Base-by-base conservation (phyloP, 2,797 vertebrate species). In the Vireo griseus region DNA sequence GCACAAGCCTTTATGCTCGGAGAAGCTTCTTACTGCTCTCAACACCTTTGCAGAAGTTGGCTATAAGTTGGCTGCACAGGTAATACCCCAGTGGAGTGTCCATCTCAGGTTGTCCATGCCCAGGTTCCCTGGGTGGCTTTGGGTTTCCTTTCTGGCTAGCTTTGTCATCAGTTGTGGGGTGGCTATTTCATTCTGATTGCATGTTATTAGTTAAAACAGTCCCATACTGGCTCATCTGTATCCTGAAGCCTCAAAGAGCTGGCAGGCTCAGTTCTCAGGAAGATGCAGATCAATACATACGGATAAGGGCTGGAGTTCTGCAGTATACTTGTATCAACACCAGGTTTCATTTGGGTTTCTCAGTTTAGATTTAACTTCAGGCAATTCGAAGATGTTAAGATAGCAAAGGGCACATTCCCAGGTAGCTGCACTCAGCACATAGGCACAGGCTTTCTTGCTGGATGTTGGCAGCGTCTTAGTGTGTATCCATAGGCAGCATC, bases 401-500 rank as follows among this genome's bases (percentile, higher is more conserved):
- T 28, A 68, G 31, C 3, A 62, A 84, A 86, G 44, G 31, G 28
- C 35, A 40, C 57, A 7, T 77, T 83, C n/a, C 20, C 65, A 45
- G 13, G 26, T 22, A 77, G 39, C 26, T 50, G 52, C 0, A 2
- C 54, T 62, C 22, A 44, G 20, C 22, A 6, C 1, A 0, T 21
- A 48, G 66, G 31, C 39, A 40, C 28, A 26, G 19, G 11, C 8
- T 81, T 92, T 79, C 65, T 71, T 61, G 17, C 40, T 80, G 42
- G 37, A 37, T 45, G 16, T 67, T 47, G 69, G 18, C 59, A 89
- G 35, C 17, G 25, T 88, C 51, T 79, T 48, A 10, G 1, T 29
- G 37, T 20, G 4, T 31, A 50, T 20, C 37, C 39, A 47, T 6
- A 31, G 31, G n/a, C 68, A 83, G 33, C 0, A 0, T 50, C 18